A percentile compares a stretch with the other conserved stretches of the same genome.
phyloP scores from a whole-genome alignment of 2,888 invertebrate species.

The Alviniconcha strummeri region DNA sequence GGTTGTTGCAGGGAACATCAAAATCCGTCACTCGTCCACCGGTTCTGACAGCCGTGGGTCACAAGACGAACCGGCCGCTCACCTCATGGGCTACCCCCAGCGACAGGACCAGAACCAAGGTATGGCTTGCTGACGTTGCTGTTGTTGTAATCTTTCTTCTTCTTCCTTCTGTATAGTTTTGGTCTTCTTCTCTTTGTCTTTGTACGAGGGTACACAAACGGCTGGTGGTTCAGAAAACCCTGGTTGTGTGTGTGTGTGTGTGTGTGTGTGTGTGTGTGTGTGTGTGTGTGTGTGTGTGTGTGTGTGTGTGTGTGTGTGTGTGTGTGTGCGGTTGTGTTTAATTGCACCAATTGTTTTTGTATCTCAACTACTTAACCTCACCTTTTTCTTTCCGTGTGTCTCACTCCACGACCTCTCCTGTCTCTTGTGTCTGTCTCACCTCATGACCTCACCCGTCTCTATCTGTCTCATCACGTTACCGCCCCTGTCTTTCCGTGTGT shows the following conservation, averaged over 20 bases:
- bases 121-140: constrained; percentile 10
- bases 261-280: neutral
- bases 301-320: neutral
- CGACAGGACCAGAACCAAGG: constrained; percentile 47
- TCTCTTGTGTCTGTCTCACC: too few species aligned
- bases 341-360: neutral
- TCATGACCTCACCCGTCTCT: constrained; percentile 15
- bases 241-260: neutral
- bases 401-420: too few species aligned
- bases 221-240: too few species aligned
- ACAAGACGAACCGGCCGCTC: constrained; percentile 48
- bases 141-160: too few species aligned
- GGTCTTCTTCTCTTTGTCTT: too few species aligned
- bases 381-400: too few species aligned
- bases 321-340: neutral
- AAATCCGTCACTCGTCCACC: constrained; percentile 37
- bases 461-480: neutral
- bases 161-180: too few species aligned
- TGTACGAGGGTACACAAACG: too few species aligned
- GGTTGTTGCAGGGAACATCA: constrained; percentile 53
- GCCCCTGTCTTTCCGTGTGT: neutral
- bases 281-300: neutral
- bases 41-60: constrained; percentile 18
- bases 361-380: too few species aligned
- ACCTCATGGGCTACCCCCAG: constrained; percentile 52